Base-by-base conservation (phyloP, 2,797 vertebrate species). In the Chelmon rostratus region DNA sequence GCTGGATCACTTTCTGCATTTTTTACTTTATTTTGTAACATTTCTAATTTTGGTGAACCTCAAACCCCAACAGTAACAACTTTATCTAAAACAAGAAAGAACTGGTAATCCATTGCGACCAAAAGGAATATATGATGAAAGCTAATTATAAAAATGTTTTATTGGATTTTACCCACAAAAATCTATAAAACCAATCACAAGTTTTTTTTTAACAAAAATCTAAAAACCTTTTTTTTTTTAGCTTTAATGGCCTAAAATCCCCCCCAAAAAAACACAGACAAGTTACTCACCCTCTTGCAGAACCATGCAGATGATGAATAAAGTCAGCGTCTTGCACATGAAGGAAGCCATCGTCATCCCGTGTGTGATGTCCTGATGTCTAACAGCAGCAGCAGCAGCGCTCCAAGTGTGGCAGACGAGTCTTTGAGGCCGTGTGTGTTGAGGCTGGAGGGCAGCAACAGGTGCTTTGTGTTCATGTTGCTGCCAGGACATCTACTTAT, bases 281-380 rank as follows among this genome's bases (percentile, higher is more conserved):
- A 25, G 42, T 33, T n/a, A 70, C 95, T 96, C 92, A 98, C 97
- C 96, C 73, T 96, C 93, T 25, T 95, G 91, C 87, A 97, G 90
- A 73, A 95, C 78, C 80, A 94, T 38, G 40, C 94, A 93, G 76
- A 97, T 81, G 64, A 95, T 68, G 61, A 96, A 25, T 2, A 96
- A 33, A 50, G 95, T 84, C 73, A 94, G 56, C 23, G 86, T 72
- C 54, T 68, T 91, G 84, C 44, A 66, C 12, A 63, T 61, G 19
- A 88, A 82, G 4, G 86, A 79, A 78, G 88, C 79, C 95, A 95
- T 95, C 12, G 25, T 83, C 59, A 69, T 67, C 21, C 5, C 2
- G 12, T 18, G 13, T 73, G 52, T 59, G 42, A 64, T 59, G 40
- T 62, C 57, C 47, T 52, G 76, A 73, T 58, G 62, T 70, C 56